Percentiles rank a stretch among this genome's conserved stretches.
Conservation (phyloP, 2,797 vertebrate species). For the Bucorvus abyssinicus region DNA sequence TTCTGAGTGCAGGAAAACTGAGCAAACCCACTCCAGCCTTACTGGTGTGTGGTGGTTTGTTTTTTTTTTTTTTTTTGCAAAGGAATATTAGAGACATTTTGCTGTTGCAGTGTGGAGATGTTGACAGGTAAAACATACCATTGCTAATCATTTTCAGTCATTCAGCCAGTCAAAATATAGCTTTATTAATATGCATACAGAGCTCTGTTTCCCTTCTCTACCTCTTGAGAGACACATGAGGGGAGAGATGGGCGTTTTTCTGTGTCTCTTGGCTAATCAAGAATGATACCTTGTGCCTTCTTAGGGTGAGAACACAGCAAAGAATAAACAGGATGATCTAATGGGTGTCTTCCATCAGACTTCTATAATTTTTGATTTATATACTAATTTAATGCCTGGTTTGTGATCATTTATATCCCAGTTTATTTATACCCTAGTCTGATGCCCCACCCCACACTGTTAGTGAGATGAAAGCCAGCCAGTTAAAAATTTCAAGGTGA, state of each 20-base stretch:
- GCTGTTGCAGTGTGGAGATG: slow-evolving; percentile 26
- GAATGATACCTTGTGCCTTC: slow-evolving; percentile 50
- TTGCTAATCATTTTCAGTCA: slow-evolving; percentile 57
- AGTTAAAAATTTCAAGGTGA: slow-evolving; percentile 51
- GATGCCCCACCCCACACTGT: neutral
- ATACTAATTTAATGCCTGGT: slow-evolving; percentile 41
- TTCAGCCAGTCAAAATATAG: slow-evolving; percentile 66
- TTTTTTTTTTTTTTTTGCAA: neutral
- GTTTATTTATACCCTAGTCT: neutral
- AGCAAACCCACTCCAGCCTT: neutral
- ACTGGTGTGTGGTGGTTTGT: too few relatives aligned
- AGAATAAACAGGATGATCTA: slow-evolving; percentile 39
- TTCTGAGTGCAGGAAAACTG: neutral
- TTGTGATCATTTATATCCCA: slow-evolving; percentile 54
- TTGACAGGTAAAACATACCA: slow-evolving; percentile 59
- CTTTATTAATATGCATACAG: slow-evolving; percentile 65
- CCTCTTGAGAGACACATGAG: slow-evolving; percentile 26
- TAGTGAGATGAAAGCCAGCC: neutral
- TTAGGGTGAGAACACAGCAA: slow-evolving; percentile 22
- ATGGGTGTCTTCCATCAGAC: slow-evolving; percentile 34
- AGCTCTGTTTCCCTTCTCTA: slow-evolving; percentile 1
- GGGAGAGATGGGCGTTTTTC: slow-evolving; percentile 19
- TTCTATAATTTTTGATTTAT: slow-evolving; percentile 58
- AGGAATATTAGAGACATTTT: neutral
- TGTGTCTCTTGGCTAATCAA: slow-evolving; percentile 58